Percentiles rank a stretch among this genome's conserved stretches.
phyloP scores from a whole-genome alignment of 2,888 invertebrate genomes.

The Sarcophaga rosellei region DNA sequence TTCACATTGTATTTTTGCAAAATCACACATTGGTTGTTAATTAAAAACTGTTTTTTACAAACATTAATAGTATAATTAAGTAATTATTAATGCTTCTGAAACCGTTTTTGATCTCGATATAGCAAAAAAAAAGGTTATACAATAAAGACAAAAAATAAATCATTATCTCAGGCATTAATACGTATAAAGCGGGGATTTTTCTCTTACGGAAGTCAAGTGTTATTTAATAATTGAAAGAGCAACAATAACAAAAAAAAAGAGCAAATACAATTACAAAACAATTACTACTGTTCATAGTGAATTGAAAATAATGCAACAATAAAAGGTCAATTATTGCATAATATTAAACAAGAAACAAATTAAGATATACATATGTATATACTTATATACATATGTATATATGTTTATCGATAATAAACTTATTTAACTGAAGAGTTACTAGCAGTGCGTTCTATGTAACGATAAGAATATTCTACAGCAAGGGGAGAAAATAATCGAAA shows the following conservation, averaged over 20 bases:
- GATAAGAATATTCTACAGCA: no score
- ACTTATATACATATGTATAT: no score
- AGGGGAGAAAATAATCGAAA: no score
- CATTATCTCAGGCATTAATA: background rate
- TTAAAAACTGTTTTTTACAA: slow-evolving; percentile 18
- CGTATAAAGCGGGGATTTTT: background rate
- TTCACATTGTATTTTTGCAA: slow-evolving; percentile 3
- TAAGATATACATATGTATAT: no score
- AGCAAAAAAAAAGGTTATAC: background rate
- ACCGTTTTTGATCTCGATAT: slow-evolving; percentile 20
- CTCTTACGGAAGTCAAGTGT: background rate
- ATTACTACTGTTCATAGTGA: no score
- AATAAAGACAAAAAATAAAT: background rate
- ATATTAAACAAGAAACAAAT: no score
- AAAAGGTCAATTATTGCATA: no score
- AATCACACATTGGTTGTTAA: slow-evolving; percentile 15
- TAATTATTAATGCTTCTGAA: background rate
- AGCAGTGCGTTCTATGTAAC: no score
- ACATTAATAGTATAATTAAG: slow-evolving; percentile 25
- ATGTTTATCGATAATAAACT: no score
- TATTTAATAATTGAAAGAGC: slow-evolving; percentile 1
- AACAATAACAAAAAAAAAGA: background rate
- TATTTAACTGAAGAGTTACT: accelerated
- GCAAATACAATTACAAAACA: background rate
- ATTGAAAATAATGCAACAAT: no score